Evolutionary conservation across 2,797 vertebrate genomes (phyloP).

Genomic region (Leptatherina wallacei): DNA sequence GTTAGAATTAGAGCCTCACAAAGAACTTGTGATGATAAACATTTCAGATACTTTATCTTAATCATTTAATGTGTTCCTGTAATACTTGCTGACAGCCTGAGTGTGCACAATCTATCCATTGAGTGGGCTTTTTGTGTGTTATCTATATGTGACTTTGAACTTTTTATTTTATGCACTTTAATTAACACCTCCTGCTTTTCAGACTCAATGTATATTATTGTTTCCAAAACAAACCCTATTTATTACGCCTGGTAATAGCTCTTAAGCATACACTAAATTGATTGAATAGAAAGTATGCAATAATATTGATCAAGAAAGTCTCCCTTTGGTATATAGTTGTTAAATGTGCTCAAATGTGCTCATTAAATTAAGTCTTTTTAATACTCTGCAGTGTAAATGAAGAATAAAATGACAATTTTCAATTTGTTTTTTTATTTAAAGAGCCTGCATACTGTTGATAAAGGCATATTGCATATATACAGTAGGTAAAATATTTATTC

Average conservation of each 20-base stretch:
- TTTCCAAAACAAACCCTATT: constrained; percentile 76
- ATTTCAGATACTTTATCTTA: constrained; percentile 30
- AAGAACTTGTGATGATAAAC: constrained; percentile 34
- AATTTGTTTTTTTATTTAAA: constrained; percentile 32
- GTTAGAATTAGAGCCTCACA: constrained; percentile 10
- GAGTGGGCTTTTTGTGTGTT: constrained; percentile 60
- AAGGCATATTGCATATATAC: not conserved
- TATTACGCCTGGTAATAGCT: constrained; percentile 83
- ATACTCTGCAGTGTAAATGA: constrained; percentile 50
- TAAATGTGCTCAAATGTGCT: constrained; percentile 83
- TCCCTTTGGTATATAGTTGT: constrained; percentile 73
- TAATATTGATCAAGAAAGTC: constrained; percentile 79
- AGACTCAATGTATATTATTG: constrained; percentile 76
- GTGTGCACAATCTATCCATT: constrained; percentile 55
- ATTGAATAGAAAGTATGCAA: constrained; percentile 79
- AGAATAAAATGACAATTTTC: constrained; percentile 24
- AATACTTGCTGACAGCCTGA: constrained; percentile 44
- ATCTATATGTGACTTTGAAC: constrained; percentile 66
- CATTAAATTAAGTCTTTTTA: constrained; percentile 83
- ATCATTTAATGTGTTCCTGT: constrained; percentile 43
- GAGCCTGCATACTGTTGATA: not conserved
- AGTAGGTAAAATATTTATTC: not conserved
- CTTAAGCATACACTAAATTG: constrained; percentile 83
- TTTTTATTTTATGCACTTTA: constrained; percentile 64
- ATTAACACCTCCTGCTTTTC: constrained; percentile 77